Conservation (phyloP, 2,113 vertebrate genomes). For the Semicossyphus pulcher region DNA sequence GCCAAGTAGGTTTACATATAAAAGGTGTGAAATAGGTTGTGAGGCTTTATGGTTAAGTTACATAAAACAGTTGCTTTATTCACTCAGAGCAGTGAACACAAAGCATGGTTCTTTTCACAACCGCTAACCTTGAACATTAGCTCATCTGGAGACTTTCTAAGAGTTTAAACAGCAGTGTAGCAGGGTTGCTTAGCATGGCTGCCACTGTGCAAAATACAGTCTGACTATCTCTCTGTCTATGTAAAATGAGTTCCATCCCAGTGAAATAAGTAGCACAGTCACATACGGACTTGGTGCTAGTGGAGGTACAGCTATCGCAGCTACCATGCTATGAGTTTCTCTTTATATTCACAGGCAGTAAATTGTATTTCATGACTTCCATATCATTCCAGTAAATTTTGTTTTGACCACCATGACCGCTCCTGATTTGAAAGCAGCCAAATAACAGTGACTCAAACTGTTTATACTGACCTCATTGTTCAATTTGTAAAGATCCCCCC, state of each 20-base stretch:
- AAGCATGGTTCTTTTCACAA: no score
- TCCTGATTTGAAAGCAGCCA: constrained; percentile 53
- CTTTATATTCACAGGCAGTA: constrained; percentile 5
- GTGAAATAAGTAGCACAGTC: not conserved
- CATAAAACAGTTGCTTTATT: no score
- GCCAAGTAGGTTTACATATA: no score
- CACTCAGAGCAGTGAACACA: no score
- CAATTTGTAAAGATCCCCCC: constrained; percentile 58
- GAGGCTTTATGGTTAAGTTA: no score
- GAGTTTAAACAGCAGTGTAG: not conserved
- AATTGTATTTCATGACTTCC: constrained; percentile 31
- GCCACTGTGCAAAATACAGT: not conserved
- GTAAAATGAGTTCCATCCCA: constrained; percentile 1
- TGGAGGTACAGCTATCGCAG: constrained; percentile 3
- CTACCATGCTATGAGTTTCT: constrained; percentile 6
- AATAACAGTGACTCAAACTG: constrained; percentile 60
- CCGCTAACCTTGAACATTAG: no score
- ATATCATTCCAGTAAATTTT: constrained; percentile 48
- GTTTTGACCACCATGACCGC: constrained; percentile 46
- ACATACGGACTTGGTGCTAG: not conserved
- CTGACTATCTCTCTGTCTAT: not conserved
- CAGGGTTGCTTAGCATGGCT: not conserved
- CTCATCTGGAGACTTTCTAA: no score
- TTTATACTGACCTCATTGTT: constrained; percentile 75
- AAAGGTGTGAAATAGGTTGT: no score